These are phyloP conservation scores for Eupithecia vulgata DNA, from an alignment of 2,888 invertebrate genomes.

Conservation along the genomic window DNA sequence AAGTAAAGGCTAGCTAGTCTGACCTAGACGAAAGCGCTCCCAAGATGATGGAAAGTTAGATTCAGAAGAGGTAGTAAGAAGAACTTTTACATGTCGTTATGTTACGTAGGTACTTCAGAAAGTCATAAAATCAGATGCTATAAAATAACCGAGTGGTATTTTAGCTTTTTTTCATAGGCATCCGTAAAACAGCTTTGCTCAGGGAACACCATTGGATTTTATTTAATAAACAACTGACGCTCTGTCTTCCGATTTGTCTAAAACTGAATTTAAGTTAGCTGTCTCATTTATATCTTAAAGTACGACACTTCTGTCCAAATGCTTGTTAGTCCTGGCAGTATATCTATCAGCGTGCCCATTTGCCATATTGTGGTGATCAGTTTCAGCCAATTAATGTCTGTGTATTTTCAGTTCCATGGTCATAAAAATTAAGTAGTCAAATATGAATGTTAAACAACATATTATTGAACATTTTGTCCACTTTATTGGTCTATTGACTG, in stretches of 20 bases:
- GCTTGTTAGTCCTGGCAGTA: slow-evolving; percentile 19
- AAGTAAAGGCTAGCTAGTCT: not conserved
- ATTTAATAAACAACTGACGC: slow-evolving; percentile 7
- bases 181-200: not conserved
- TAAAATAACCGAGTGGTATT: not conserved
- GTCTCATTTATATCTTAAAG: slow-evolving; percentile 25
- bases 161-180: not conserved
- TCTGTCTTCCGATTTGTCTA: not conserved
- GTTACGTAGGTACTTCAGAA: not conserved
- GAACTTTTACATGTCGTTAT: not conserved
- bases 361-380: slow-evolving; percentile 46
- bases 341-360: slow-evolving; percentile 29
- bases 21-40: not conserved
- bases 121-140: not conserved
- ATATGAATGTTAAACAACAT: not conserved
- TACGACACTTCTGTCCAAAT: slow-evolving; percentile 20
- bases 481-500: not conserved
- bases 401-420: slow-evolving; percentile 24
- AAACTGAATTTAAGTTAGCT: slow-evolving; percentile 12
- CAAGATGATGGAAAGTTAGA: not conserved
- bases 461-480: not conserved
- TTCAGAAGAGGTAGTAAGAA: not conserved
- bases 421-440: slow-evolving; percentile 20
- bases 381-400: slow-evolving; percentile 5
- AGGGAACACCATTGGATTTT: not conserved